Evolutionary conservation across 2,888 invertebrate species (phyloP).

Genomic region (Sphinx pinastri): DNA sequence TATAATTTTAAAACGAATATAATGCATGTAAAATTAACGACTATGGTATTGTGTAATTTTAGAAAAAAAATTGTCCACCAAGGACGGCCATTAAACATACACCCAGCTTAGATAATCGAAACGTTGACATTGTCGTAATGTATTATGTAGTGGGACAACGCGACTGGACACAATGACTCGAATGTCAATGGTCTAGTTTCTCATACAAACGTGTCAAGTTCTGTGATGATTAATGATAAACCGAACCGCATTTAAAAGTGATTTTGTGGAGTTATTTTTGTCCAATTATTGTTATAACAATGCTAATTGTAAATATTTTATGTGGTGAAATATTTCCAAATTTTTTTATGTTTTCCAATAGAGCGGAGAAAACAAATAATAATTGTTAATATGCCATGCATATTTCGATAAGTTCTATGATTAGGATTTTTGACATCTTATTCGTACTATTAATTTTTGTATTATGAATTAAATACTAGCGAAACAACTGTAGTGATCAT

Average conservation of each 20-base stretch:
- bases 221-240: constrained; percentile 38
- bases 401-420: too few relatives aligned
- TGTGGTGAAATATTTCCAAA: not conserved
- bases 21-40: not conserved
- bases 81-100: constrained; percentile 12
- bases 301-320: not conserved
- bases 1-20: not conserved
- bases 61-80: constrained; percentile 10
- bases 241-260: not conserved
- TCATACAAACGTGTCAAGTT: constrained; percentile 46
- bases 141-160: constrained; percentile 17
- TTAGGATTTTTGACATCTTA: too few relatives aligned
- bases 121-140: constrained; percentile 16
- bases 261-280: not conserved
- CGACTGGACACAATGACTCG: constrained; percentile 26
- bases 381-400: too few relatives aligned
- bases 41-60: constrained; percentile 15
- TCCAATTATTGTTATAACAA: not conserved
- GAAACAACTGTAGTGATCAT: not conserved
- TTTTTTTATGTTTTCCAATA: not conserved
- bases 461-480: not conserved
- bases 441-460: too few relatives aligned
- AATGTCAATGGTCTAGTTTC: constrained; percentile 44
- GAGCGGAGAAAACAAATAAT: too few relatives aligned
- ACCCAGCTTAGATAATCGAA: constrained; percentile 19